Evolutionary conservation across 2,797 vertebrate species (phyloP).

Genomic region (Anisognathus igniventris): DNA sequence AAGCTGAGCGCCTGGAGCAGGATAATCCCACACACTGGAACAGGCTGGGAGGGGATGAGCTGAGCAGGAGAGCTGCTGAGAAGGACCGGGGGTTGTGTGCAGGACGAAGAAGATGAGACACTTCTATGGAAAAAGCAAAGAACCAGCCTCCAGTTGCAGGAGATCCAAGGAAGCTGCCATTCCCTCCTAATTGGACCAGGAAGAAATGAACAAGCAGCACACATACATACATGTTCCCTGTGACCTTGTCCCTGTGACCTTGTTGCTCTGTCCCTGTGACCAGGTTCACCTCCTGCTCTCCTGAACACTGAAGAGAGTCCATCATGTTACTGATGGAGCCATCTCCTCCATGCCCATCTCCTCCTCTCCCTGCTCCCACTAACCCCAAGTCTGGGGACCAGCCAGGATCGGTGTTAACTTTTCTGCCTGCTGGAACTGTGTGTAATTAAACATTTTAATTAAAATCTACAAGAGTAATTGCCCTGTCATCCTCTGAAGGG

Average conservation of each 20-base stretch:
- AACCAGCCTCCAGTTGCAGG: neutral
- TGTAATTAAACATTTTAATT: conserved; percentile 79
- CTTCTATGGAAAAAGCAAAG: neutral
- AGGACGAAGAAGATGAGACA: neutral
- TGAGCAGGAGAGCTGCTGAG: neutral
- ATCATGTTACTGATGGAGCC: fast-evolving
- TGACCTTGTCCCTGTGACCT: neutral
- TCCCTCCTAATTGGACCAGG: neutral
- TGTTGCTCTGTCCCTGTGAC: neutral
- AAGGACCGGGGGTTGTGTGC: neutral
- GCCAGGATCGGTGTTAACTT: conserved; percentile 29
- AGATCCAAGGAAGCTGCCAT: neutral
- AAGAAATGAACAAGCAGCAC: neutral
- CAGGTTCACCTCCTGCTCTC: neutral
- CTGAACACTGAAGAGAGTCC: fast-evolving
- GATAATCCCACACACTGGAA: neutral
- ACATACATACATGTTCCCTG: fast-evolving
- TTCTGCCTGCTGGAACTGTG: conserved; percentile 56
- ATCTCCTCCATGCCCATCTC: neutral
- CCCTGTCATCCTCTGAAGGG: conserved; percentile 49
- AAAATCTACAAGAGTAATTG: conserved; percentile 74
- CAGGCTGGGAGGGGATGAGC: neutral
- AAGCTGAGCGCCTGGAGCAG: neutral
- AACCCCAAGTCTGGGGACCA: neutral
- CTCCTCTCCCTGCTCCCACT: neutral